Conservation (phyloP, 1,140 invertebrate species). For the Zaprionus vittiger region DNA sequence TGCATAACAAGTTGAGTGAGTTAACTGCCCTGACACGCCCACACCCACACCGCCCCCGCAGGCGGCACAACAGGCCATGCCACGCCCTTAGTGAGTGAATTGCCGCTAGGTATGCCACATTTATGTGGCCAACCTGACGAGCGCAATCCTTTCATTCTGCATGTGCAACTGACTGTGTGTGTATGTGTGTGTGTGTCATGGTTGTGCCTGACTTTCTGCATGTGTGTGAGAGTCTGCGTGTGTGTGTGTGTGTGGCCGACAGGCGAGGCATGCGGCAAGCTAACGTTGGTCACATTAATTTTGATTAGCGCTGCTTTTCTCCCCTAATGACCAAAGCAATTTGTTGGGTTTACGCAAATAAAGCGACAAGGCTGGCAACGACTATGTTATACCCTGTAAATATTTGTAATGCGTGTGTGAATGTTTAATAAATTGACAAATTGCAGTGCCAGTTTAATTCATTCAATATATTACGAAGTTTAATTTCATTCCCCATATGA, state of each 20-base stretch:
- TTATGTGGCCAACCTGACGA: constrained; percentile 40
- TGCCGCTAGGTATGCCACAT: constrained; percentile 46
- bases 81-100: neutral
- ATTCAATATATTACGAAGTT: too few species aligned
- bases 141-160: constrained; percentile 11
- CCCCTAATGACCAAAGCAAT: constrained; percentile 56
- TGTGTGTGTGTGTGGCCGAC: constrained; percentile 11
- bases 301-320: constrained; percentile 59
- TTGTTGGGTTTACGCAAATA: constrained; percentile 22
- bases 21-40: constrained; percentile 6
- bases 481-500: too few species aligned
- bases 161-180: constrained; percentile 9
- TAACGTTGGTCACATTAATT: constrained; percentile 58
- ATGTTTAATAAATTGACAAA: too few species aligned
- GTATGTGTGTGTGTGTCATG: constrained; percentile 13
- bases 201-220: neutral
- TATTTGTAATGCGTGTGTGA: neutral
- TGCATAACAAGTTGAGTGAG: constrained; percentile 71
- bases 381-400: constrained; percentile 3
- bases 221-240: constrained; percentile 10
- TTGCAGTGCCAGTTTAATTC: too few species aligned
- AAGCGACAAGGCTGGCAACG: neutral
- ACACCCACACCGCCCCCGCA: neutral
- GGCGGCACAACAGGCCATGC: neutral
- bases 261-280: constrained; percentile 23